Evolutionary conservation across 2,113 vertebrate genomes (phyloP), one percentile per base, ranked within the genome.

Genomic region (Ageneiosus marmoratus): DNA sequence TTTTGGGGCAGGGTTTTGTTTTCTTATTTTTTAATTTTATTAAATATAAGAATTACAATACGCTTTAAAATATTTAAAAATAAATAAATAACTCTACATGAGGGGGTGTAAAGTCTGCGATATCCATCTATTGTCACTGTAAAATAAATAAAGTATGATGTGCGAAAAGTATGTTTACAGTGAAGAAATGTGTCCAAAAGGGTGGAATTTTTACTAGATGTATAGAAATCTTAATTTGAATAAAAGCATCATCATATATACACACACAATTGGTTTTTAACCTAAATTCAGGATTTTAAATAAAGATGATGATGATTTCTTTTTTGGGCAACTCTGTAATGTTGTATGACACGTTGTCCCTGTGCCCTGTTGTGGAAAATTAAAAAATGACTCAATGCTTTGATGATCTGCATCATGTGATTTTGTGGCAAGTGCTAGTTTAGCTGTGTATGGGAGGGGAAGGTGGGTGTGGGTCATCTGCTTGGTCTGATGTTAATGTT

Each of bases 41-140:
- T 90, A 92, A 92, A 85, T 62, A 79, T 13, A 78, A 46, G n/a
- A 62, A 91, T 92, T 88, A 84, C 82, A 75, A 41, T 86, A 88
- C 55, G 89, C 91, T 80, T 80, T 80, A 87, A 89, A 93, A 92
- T 77, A 90, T 76, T 50, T 76, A 55, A 76, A 27, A 92, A 92
- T 50, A 91, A 89, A 91, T 89, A 89, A 75, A 77, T 55, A n/a
- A 83, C 90, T 76, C 89, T 92, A 92, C 91, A 88, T 91, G 91
- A 93, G 89, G 86, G 89, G 91, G 91, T 86, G 86, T 85, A 86
- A 85, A 91, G 90, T 89, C 89, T 87, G 86, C 85, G 83, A 86
- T 88, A 89, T 70, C 88, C 88, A 85, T 91, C 92, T 91, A 91
- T 92, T 83, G 80, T 93, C 90, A 91, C 89, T 94, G 93, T 94